Percentiles rank a stretch among this genome's conserved stretches.
Conservation (phyloP, 2,888 invertebrate genomes). For the Zonitis immaculata region DNA sequence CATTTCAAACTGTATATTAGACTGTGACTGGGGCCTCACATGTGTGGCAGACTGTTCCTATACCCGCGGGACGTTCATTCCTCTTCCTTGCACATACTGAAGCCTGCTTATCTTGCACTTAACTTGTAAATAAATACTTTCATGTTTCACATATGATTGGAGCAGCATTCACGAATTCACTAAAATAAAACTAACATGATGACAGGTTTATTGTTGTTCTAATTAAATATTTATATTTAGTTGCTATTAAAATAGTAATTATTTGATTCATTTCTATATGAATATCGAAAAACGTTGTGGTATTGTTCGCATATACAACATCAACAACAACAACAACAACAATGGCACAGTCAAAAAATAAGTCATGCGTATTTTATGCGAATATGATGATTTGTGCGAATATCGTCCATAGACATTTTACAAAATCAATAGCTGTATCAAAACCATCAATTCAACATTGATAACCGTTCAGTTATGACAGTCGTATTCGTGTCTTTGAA, state of each 20-base stretch:
- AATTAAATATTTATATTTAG: too few species aligned
- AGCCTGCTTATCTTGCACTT: slow-evolving; percentile 8
- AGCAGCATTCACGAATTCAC: too few species aligned
- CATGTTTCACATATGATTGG: not conserved
- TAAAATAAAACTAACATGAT: too few species aligned
- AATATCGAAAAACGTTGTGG: too few species aligned
- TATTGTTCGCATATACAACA: too few species aligned
- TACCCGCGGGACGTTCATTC: slow-evolving; percentile 28
- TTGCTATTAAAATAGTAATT: too few species aligned
- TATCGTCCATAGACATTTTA: slow-evolving; percentile 30
- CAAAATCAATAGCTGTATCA: slow-evolving; percentile 39
- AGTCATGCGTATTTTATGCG: slow-evolving; percentile 31
- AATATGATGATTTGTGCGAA: slow-evolving; percentile 38
- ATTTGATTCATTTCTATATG: too few species aligned
- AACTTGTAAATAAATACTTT: slow-evolving; percentile 7
- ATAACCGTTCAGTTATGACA: slow-evolving; percentile 51
- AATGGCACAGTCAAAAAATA: not conserved
- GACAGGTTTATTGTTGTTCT: too few species aligned
- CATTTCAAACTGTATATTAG: slow-evolving; percentile 42
- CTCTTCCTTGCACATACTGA: slow-evolving; percentile 15
- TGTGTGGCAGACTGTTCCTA: slow-evolving; percentile 20
- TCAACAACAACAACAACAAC: too few species aligned
- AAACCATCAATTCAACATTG: slow-evolving; percentile 48
- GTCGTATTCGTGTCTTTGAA: slow-evolving; percentile 48
- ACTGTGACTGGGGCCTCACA: slow-evolving; percentile 35